Conservation (phyloP, 2,113 vertebrate genomes). For the Paradoxurus hermaphroditus region DNA sequence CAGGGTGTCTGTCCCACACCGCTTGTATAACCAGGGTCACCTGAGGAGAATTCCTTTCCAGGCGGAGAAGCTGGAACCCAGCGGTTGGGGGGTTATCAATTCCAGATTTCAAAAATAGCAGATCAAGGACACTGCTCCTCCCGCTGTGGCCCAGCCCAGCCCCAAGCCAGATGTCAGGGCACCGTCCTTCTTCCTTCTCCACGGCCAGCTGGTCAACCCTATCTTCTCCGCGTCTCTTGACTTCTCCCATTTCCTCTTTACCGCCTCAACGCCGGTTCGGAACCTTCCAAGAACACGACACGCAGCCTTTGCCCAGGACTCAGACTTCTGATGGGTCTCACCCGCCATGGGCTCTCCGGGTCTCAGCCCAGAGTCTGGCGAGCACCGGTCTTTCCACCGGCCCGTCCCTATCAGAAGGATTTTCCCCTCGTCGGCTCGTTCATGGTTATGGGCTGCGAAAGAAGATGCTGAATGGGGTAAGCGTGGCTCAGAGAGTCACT, state of each 20-base stretch:
- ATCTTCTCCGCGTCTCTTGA: background rate
- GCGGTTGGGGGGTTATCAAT: background rate
- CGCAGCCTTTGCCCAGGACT: no score
- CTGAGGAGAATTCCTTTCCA: background rate
- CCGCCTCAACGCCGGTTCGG: no score
- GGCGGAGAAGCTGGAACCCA: background rate
- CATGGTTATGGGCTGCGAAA: background rate
- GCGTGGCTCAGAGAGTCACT: background rate
- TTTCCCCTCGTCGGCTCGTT: background rate
- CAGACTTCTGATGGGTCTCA: background rate
- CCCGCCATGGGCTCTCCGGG: background rate
- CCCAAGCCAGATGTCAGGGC: background rate
- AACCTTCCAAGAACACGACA: background rate
- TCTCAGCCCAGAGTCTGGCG: background rate
- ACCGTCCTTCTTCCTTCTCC: background rate
- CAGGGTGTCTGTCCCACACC: background rate
- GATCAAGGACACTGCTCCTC: background rate
- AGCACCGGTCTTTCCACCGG: background rate
- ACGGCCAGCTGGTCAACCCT: background rate
- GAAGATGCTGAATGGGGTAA: background rate
- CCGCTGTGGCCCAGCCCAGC: no score
- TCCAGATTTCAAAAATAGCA: background rate
- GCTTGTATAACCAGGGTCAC: background rate
- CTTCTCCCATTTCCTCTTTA: background rate
- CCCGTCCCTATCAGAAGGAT: background rate